These are phyloP conservation scores for Cheilosia urbana DNA, from an alignment of 2,888 invertebrate genomes.

Conservation along the genomic window DNA sequence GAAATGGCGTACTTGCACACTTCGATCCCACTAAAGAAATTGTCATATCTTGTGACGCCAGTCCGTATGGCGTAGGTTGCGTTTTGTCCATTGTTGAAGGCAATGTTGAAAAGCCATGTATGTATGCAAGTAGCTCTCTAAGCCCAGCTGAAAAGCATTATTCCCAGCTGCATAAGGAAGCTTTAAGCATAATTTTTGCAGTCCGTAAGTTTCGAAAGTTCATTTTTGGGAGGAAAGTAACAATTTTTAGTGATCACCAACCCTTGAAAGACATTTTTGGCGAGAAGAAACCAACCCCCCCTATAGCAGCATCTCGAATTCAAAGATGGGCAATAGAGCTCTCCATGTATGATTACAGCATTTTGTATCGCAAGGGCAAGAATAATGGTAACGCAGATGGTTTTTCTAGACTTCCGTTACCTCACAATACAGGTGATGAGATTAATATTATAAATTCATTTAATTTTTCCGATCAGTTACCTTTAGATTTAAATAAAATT, in stretches of 20 bases:
- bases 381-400: not conserved
- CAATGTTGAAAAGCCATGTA: slow-evolving; percentile 52
- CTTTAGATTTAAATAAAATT: not conserved
- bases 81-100: slow-evolving; percentile 53
- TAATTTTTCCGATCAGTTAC: not conserved
- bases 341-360: slow-evolving; percentile 52
- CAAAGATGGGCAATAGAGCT: slow-evolving; percentile 54
- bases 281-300: slow-evolving; percentile 46
- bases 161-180: slow-evolving; percentile 79
- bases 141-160: slow-evolving; percentile 73
- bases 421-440: slow-evolving; percentile 18
- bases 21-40: slow-evolving; percentile 59
- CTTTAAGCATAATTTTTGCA: slow-evolving; percentile 80
- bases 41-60: slow-evolving; percentile 59
- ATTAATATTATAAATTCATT: slow-evolving; percentile 3
- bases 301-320: slow-evolving; percentile 57
- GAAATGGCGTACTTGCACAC: slow-evolving; percentile 25
- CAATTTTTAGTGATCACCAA: no score
- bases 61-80: slow-evolving; percentile 44
- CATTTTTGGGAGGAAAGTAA: slow-evolving; percentile 77
- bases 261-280: no score
- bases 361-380: slow-evolving; percentile 52
- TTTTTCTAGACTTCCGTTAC: slow-evolving; percentile 6
- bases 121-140: slow-evolving; percentile 57
- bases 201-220: slow-evolving; percentile 82